A percentile compares a stretch with the other conserved stretches of the same genome.
These are phyloP conservation scores for Rhorus exstirpatorius DNA, from an alignment of 2,888 invertebrate species.

Conservation along the genomic window DNA sequence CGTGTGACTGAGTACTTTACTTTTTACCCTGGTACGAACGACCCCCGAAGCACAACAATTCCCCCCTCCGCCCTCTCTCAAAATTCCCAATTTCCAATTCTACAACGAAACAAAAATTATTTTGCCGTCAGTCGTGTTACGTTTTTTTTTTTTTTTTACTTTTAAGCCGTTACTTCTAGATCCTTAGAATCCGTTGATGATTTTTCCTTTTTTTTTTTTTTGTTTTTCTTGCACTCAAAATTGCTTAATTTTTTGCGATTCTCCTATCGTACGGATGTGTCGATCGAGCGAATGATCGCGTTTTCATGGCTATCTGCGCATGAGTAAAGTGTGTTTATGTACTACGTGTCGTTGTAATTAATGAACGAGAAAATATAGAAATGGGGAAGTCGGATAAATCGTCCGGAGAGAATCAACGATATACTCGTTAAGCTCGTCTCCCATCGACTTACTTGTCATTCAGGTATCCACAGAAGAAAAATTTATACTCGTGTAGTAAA, in stretches of 20 bases:
- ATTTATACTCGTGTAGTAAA: conserved; percentile 49
- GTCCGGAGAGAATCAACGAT: conserved; percentile 72
- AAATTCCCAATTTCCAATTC: conserved; percentile 44
- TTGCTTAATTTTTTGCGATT: conserved; percentile 67
- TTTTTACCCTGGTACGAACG: conserved; percentile 62
- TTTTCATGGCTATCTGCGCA: conserved; percentile 80
- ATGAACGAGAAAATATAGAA: conserved; percentile 33
- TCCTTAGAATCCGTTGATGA: conserved; percentile 42
- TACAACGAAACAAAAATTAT: conserved; percentile 37
- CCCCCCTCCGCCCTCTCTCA: background rate
- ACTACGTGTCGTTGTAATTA: conserved; percentile 63
- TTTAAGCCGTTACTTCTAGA: conserved; percentile 49
- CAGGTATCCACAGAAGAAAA: conserved; percentile 78
- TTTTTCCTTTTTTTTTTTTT: conserved; percentile 44
- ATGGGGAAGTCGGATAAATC: conserved; percentile 62
- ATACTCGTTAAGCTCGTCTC: conserved; percentile 64
- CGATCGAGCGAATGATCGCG: conserved; percentile 76
- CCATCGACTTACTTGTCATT: conserved; percentile 66
- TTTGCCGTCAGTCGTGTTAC: conserved; percentile 65
- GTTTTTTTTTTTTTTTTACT: conserved; percentile 60
- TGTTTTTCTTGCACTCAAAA: conserved; percentile 48
- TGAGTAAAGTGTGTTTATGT: conserved; percentile 80
- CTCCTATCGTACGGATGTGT: conserved; percentile 69
- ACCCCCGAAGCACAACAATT: conserved; percentile 40
- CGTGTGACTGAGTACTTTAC: conserved; percentile 64